Evolutionary conservation across 1,140 invertebrate species (phyloP), one percentile per base, ranked within the genome.

Genomic region (Psilanteris sp.): DNA sequence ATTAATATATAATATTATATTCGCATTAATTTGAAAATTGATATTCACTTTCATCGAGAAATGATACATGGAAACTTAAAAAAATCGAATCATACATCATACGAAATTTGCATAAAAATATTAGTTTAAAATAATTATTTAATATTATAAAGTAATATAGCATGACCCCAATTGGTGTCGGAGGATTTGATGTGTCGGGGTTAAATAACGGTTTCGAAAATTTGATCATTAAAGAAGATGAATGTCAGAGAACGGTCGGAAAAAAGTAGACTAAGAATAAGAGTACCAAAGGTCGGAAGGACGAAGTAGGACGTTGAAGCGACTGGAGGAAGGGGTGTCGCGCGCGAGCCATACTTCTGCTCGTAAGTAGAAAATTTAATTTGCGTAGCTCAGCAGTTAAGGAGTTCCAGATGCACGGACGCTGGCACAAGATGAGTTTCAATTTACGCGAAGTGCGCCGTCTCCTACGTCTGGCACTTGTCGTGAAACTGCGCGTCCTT

Each of bases 351-450:
- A 74, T 78, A 75, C 80, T 81, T 77, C 74, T 71, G 41, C 73
- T 67, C 75, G 77, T 81, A 81, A 85, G 81, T 81, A 81, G 84
- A 84, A 86, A 86, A 87, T 87, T 81, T 86, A 87, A 87, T 87
- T 87, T 87, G 80, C 84, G 79, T 83, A 81, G 83, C 83, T 85
- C 81, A 83, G 81, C 79, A 81, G 79, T 64, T 82, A 83, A 85
- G 84, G 78, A 83, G 80, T 78, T 83, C 75, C 78, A 81, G 79
- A 82, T 84, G 79, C 78, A 81, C 70, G 73, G 61, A 78, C 72
- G 64, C 72, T 76, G 75, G 76, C 73, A 74, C 78, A 78, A 77
- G 77, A 83, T 64, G 78, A 79, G 79, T 84, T 85, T 85, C 83
- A 86, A 86, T 86, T 82, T 84, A 83, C 76, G 73, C 57, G 66